Base-by-base conservation (phyloP, 2,888 invertebrate genomes). In the Arctia plantaginis region DNA sequence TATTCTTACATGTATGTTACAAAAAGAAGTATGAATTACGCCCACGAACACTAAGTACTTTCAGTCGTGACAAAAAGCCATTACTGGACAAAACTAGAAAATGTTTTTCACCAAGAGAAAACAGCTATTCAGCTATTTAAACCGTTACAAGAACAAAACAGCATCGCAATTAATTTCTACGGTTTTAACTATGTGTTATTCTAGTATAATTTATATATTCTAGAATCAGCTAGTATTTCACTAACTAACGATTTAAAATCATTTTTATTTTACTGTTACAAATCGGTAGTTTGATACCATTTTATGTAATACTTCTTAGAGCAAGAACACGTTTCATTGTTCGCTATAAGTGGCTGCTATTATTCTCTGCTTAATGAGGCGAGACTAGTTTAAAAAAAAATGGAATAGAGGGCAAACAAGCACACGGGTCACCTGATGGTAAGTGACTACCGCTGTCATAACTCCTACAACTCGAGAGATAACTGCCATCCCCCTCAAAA, bases 101-200 rank as follows among this genome's bases (percentile, higher is more conserved):
- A 77, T 82, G 82, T 77, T 74, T 73, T 76, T 23, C 66, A 73
- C 44, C 64, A 65, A 79, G 81, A 76, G 69, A 71, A 77, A 79
- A 76, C 76, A 77, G 47, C 81, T 67, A 55, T 70, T 68, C 67
- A 44, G 73, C 71, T 68, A 80, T 82, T 84, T 82, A 76, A 80
- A 80, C 74, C 66, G 78, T 69, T 74, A 76, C 77, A 78, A 75
- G 79, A 78, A 59, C 59, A 30, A 75, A 74, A 71, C 62, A 72
- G 69, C 55, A 41, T 51, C 59, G 68, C 77, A 66, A 79, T 83
- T 82, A 78, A 81, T 83, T 76, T 78, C 74, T 72, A 76, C 35
- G 30, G 69, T 66, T 69, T 74, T 79, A 69, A 79, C 71, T 70
- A 70, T 13, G 41, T 23, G 71, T 77, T 77, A 77, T 83, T 78